Evolutionary conservation across 2,888 invertebrate genomes (phyloP).

Genomic region (Agrochola lychnidis): DNA sequence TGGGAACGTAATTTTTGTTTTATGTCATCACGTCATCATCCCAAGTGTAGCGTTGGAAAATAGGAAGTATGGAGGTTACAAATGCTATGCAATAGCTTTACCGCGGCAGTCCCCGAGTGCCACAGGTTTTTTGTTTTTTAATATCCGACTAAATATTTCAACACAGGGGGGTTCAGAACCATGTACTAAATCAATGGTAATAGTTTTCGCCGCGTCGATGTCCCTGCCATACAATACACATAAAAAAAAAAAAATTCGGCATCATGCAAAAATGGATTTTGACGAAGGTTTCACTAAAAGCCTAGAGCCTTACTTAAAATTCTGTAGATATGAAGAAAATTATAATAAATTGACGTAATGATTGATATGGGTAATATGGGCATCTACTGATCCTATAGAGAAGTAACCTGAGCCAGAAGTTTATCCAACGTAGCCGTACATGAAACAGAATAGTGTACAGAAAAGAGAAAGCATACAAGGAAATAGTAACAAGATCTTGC

Average conservation of each 20-base stretch:
- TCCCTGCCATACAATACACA: too few relatives aligned
- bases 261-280: slow-evolving; percentile 48
- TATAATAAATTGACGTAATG: slow-evolving; percentile 2
- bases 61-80: too few relatives aligned
- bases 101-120: too few relatives aligned
- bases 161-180: too few relatives aligned
- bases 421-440: slow-evolving; percentile 62
- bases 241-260: neutral
- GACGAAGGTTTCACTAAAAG: slow-evolving; percentile 18
- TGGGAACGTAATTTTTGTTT: too few relatives aligned
- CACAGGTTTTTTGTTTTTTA: too few relatives aligned
- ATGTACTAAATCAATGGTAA: too few relatives aligned
- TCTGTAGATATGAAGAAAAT: slow-evolving; percentile 12
- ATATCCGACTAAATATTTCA: too few relatives aligned
- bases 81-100: too few relatives aligned
- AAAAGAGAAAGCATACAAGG: slow-evolving; percentile 44
- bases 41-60: too few relatives aligned
- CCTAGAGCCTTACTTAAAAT: slow-evolving; percentile 28
- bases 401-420: slow-evolving; percentile 59
- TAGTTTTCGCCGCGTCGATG: too few relatives aligned
- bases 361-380: slow-evolving; percentile 32
- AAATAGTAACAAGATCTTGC: neutral
- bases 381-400: slow-evolving; percentile 50
- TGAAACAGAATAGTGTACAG: slow-evolving; percentile 62
- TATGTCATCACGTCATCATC: too few relatives aligned